phyloP scores from a whole-genome alignment of 2,888 invertebrate genomes.

The Galerucella nymphaeae region DNA sequence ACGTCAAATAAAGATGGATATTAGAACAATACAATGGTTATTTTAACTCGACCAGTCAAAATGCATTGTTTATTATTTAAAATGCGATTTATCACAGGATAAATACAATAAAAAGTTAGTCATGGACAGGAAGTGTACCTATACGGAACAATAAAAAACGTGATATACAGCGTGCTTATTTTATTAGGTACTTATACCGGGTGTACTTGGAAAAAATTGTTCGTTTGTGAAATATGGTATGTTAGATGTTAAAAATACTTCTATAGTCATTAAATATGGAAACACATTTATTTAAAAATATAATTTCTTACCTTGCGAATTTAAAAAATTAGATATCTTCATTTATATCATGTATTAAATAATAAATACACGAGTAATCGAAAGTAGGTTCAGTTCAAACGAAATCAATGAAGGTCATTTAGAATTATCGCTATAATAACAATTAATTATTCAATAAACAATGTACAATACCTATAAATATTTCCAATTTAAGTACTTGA shows the following conservation, averaged over 20 bases:
- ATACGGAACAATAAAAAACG: constrained; percentile 7
- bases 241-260: too few relatives aligned
- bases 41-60: too few relatives aligned
- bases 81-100: neutral
- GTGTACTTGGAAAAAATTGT: neutral
- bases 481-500: neutral
- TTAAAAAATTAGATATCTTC: neutral
- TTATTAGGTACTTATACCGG: neutral
- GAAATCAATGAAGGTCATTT: constrained; percentile 11
- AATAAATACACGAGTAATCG: neutral
- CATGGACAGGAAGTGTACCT: neutral
- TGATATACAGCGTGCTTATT: neutral
- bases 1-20: too few relatives aligned
- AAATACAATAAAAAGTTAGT: neutral
- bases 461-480: neutral
- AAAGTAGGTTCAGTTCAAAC: neutral
- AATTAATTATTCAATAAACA: constrained; percentile 1
- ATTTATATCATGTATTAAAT: neutral
- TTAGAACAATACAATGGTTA: too few relatives aligned
- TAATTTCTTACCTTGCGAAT: too few relatives aligned
- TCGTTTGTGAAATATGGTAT: too few relatives aligned
- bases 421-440: constrained; percentile 8
- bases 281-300: too few relatives aligned
- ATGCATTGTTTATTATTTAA: neutral
- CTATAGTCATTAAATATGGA: too few relatives aligned